Evolutionary conservation across 1,140 invertebrate genomes (phyloP), one percentile per base, ranked within the genome.

Genomic region (Macrocentrus cingulum): DNA sequence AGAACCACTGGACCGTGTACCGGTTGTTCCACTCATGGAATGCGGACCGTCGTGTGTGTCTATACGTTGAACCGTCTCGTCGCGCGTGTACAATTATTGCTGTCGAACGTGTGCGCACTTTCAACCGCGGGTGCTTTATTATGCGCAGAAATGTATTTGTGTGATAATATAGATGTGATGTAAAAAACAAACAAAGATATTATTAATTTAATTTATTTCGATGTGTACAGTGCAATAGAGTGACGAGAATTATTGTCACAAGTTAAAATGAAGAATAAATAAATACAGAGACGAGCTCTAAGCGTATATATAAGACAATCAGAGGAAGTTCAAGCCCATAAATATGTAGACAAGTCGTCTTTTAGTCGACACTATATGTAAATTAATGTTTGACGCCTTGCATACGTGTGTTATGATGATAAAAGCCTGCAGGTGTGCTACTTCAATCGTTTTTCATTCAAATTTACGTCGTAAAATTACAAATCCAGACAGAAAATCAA

Each of bases 1-100:
- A 79, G 76, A 79, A 66, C 71, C 76, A 66, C 76, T 79, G 75
- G 50, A 66, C 59, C 67, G 65, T 74, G 73, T 79, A 79, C 76
- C 76, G 76, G 76, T 79, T 77, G 76, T 77, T 79, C 76, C 73
- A 79, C 76, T 76, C 76, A 66, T 72, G 76, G 76, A 79, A 79
- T 79, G 76, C 71, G 76, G 76, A 76, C 72, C 69, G 65, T 60
- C 69, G 66, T 64, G 62, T 60, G 65, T 66, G 64, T 63, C 60
- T 56, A 56, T 44, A 44, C 45, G 45, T 39, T 48, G 29, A 42
- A 45, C 49, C 44, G 39, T 56, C 41, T 32, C 15, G 25, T 19
- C 48, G 23, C 49, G 45, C 34, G 48, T 42, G 42, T 45, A 53
- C 54, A 55, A 55, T 55, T 55, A 55, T 57, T 50, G 19, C 44